Base-by-base conservation (phyloP, 1,140 invertebrate genomes). In the Dendroctonus valens region DNA sequence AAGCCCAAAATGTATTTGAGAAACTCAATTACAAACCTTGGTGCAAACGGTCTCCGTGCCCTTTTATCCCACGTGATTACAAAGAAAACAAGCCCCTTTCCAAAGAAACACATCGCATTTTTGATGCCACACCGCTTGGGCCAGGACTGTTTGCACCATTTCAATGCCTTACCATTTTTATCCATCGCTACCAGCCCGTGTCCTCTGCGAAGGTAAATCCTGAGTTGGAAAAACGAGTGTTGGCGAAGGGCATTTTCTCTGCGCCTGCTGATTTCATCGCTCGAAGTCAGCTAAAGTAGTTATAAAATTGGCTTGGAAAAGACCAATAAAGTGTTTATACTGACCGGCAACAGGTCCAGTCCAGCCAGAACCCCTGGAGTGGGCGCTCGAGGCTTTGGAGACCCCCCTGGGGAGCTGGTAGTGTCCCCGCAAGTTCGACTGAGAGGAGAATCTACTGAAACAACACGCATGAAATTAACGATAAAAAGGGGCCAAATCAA, bases 121-220 rank as follows among this genome's bases (percentile, higher is more conserved):
- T 1, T 26, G 26, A 26, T 3, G 26, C 26, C 3, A 26, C 26
- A 26, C 26, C 26, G 26, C 26, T 26, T 26, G 26, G 26, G 26
- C 26, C 26, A 1, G 26, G 26, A 26, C 26, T 1, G 26, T 26
- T 26, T 26, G 26, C 26, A 26, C 26, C 26, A 26, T 26, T 26
- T n/a, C 8, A 15, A 48, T 53, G 42, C 78, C 83, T 86, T 81
- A 96, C 95, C 96, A 81, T 93, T 94, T 79, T 95, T 92, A 79
- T 97, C 95, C 86, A 93, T 93, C 37, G 95, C 92, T 26, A 95
- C 87, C 72, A 98, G 83, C 79, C 96, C 92, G 75, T 87, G 86
- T 48, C 94, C 96, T 76, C 91, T 86, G 74, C 90, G 89, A 59
- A 97, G 85, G 80, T 94, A 89, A 69, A 97, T 85, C 68, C 92